Conservation (phyloP, 2,888 invertebrate genomes). For the Dynastes grantii region DNA sequence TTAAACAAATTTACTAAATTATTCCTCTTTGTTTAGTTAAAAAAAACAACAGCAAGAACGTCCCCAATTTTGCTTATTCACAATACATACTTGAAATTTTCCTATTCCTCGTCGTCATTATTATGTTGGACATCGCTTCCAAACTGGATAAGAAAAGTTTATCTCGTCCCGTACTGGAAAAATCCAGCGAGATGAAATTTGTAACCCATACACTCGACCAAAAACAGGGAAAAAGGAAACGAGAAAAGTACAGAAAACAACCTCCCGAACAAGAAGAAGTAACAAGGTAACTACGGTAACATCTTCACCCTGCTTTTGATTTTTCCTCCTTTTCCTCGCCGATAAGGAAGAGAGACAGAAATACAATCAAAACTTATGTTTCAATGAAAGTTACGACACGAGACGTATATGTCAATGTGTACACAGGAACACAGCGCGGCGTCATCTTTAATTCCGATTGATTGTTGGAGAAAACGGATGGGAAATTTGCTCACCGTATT, state of each 20-base stretch:
- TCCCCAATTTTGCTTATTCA: too few relatives aligned
- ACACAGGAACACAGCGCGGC: constrained; percentile 56
- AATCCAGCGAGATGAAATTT: constrained; percentile 21
- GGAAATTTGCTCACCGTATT: neutral
- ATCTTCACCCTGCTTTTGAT: constrained; percentile 33
- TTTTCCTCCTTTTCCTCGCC: neutral
- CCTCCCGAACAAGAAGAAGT: neutral
- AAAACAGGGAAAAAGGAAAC: constrained; percentile 10
- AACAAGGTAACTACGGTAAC: constrained; percentile 33
- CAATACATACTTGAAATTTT: neutral
- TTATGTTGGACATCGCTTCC: neutral
- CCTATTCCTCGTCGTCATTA: neutral
- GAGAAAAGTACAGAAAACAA: constrained; percentile 41
- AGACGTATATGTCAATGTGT: constrained; percentile 44
- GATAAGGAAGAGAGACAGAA: constrained; percentile 41
- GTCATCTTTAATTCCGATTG: constrained; percentile 66
- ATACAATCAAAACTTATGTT: constrained; percentile 66
- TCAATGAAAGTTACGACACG: constrained; percentile 62
- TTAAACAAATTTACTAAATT: too few relatives aligned
- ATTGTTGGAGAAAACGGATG: constrained; percentile 55
- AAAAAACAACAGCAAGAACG: too few relatives aligned
- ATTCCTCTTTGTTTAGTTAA: too few relatives aligned
- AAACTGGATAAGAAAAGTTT: neutral
- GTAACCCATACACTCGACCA: constrained; percentile 17
- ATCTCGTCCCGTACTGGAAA: neutral